Conservation (phyloP, 1,140 invertebrate species). For the Maconellicoccus hirsutus region DNA sequence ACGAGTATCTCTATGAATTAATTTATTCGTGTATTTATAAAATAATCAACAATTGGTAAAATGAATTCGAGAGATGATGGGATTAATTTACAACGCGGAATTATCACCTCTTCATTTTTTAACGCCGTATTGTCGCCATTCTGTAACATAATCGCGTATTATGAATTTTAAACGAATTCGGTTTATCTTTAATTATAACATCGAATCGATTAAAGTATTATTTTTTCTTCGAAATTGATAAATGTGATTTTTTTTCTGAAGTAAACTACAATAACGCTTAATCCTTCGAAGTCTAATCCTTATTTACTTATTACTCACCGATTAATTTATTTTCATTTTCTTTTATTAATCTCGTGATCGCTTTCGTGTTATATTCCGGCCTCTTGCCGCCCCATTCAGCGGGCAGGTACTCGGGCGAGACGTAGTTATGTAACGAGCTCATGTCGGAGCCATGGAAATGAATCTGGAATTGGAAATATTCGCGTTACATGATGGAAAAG, state of each 20-base stretch:
- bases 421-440: conserved; percentile 30
- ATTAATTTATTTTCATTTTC: conserved; percentile 30
- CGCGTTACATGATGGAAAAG: neutral
- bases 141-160: conserved; percentile 26
- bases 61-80: too few relatives aligned
- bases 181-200: too few relatives aligned
- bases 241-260: too few relatives aligned
- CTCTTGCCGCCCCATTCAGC: conserved; percentile 29
- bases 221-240: too few relatives aligned
- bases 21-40: neutral
- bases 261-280: too few relatives aligned
- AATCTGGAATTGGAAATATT: conserved; percentile 27
- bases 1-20: neutral
- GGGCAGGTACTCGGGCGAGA: conserved; percentile 30
- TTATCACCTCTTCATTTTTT: conserved; percentile 12
- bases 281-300: too few relatives aligned
- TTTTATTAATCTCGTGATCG: conserved; percentile 27
- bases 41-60: neutral
- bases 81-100: neutral
- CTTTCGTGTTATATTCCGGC: conserved; percentile 25
- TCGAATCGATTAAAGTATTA: too few relatives aligned
- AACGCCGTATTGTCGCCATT: conserved; percentile 26
- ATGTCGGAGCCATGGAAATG: conserved; percentile 30
- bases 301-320: conserved; percentile 26
- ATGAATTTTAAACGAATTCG: too few relatives aligned